A percentile compares a stretch with the other conserved stretches of the same genome.
phyloP scores from a whole-genome alignment of 1,140 invertebrate genomes.

The Tetragnatha versicolor region DNA sequence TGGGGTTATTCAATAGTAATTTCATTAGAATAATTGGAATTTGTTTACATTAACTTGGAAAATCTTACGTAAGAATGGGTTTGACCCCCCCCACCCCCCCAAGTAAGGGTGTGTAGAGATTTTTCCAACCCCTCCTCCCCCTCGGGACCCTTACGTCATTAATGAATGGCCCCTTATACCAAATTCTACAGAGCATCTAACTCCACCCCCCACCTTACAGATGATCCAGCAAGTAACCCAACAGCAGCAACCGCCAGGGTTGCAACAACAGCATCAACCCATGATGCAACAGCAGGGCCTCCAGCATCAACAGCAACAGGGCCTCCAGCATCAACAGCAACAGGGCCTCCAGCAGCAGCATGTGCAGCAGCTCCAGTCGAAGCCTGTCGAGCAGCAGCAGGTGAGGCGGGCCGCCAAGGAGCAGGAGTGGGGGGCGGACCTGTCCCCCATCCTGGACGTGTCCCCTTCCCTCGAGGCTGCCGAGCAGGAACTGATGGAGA shows the following conservation, averaged over 20 bases:
- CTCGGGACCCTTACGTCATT: no score
- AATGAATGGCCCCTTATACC: no score
- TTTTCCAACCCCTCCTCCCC: no score
- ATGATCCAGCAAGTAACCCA: slow-evolving; percentile 14
- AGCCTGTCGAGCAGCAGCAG: slow-evolving; percentile 27
- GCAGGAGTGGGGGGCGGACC: slow-evolving; percentile 64
- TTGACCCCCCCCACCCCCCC: no score
- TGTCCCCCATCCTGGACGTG: slow-evolving; percentile 68
- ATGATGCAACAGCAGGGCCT: slow-evolving; percentile 43
- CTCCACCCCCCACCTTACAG: no score
- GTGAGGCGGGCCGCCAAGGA: slow-evolving; percentile 58
- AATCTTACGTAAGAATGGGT: no score
- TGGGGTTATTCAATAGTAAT: no score
- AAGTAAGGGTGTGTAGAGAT: no score
- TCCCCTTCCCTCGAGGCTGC: slow-evolving; percentile 67
- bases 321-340: slow-evolving; percentile 13
- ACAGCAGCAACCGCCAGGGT: not conserved
- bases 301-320: slow-evolving; percentile 55
- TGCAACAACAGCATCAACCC: not conserved
- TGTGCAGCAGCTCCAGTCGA: slow-evolving; percentile 14
- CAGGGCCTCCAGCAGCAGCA: slow-evolving; percentile 52
- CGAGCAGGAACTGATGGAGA: slow-evolving; percentile 64
- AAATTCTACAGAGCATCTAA: no score
- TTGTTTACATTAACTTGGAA: no score
- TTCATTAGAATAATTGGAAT: no score